Conservation (phyloP, 2,888 invertebrate species). For the Hypomecis atomaria region DNA sequence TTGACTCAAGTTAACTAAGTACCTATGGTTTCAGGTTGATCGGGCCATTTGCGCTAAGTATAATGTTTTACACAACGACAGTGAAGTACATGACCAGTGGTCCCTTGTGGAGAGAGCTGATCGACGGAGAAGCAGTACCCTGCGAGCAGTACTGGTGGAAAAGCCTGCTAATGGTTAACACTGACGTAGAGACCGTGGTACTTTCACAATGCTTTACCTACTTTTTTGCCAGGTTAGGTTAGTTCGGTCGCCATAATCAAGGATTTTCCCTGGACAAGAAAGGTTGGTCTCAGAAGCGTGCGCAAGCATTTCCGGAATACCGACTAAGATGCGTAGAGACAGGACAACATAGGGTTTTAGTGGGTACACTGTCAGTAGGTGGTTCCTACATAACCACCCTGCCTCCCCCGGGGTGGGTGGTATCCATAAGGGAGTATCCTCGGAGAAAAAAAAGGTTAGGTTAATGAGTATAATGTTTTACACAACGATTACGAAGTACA, state of each 20-base stretch:
- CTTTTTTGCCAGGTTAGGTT: constrained; percentile 6
- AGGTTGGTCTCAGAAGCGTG: no score
- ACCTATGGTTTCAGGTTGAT: constrained; percentile 39
- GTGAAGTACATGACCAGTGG: constrained; percentile 41
- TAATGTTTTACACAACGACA: constrained; percentile 41
- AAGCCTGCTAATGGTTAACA: constrained; percentile 52
- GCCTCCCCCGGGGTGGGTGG: no score
- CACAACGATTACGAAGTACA: no score
- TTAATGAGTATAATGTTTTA: no score
- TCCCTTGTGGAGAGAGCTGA: constrained; percentile 44
- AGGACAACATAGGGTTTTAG: no score
- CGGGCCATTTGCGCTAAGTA: constrained; percentile 40
- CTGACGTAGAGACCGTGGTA: constrained; percentile 45
- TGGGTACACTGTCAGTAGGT: no score
- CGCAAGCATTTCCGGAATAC: no score
- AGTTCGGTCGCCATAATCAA: neutral
- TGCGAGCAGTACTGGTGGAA: constrained; percentile 52
- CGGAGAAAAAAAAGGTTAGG: no score
- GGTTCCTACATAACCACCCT: no score
- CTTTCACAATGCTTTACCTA: constrained; percentile 11
- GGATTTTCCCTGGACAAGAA: no score
- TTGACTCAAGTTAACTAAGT: neutral
- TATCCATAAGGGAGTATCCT: no score
- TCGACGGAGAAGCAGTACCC: constrained; percentile 32
- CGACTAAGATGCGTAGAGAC: no score